Conservation (phyloP, 2,888 invertebrate species). For the Autographa gamma region DNA sequence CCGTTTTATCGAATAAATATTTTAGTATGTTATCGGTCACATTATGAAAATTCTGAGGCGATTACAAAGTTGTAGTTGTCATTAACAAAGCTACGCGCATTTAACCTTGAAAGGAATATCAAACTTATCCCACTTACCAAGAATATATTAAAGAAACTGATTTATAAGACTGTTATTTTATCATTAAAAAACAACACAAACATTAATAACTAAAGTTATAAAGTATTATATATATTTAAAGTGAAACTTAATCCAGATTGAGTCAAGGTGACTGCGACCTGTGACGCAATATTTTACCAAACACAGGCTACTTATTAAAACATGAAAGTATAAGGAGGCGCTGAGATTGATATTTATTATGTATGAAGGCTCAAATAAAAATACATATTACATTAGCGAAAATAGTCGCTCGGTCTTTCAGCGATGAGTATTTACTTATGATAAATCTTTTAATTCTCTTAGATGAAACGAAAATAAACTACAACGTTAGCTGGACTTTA, state of each 20-base stretch:
- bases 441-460: background rate
- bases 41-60: background rate
- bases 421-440: background rate
- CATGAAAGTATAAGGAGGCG: slow-evolving; percentile 7
- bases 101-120: background rate
- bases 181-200: no score
- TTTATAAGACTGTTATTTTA: background rate
- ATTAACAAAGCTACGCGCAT: background rate
- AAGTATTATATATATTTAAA: background rate
- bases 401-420: background rate
- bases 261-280: slow-evolving; percentile 18
- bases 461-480: background rate
- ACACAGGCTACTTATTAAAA: slow-evolving; percentile 14
- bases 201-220: background rate
- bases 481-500: no score
- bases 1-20: background rate
- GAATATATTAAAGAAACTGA: no score
- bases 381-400: slow-evolving; percentile 23
- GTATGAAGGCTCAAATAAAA: slow-evolving; percentile 18
- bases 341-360: slow-evolving; percentile 24
- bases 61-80: background rate
- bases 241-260: background rate
- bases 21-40: background rate
- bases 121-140: background rate
- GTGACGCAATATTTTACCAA: slow-evolving; percentile 12